These are phyloP conservation scores for Mesorhabditis spiculigera DNA, from an alignment of 2,888 invertebrate species.

Conservation along the genomic window DNA sequence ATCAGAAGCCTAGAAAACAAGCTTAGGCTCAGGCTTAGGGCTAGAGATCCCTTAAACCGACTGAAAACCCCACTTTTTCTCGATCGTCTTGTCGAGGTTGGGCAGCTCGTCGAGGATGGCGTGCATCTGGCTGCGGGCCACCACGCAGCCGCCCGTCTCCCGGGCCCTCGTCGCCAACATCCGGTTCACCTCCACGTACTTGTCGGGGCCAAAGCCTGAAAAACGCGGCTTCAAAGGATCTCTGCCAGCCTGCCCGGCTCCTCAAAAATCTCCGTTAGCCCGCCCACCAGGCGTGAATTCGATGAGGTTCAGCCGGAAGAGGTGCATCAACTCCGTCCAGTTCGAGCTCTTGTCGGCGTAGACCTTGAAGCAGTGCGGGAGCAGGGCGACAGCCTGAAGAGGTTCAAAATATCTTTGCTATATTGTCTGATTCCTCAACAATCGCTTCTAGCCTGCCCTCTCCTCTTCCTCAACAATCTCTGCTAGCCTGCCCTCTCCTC, in stretches of 20 bases:
- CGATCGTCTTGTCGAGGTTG: constrained; percentile 31
- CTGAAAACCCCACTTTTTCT: constrained; percentile 17
- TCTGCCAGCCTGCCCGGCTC: no score
- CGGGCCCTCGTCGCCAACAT: constrained; percentile 36
- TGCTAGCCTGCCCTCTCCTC: no score
- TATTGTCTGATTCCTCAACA: no score
- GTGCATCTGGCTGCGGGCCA: constrained; percentile 37
- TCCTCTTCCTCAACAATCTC: no score
- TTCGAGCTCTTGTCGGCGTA: constrained; percentile 38
- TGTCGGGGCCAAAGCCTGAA: constrained; percentile 37
- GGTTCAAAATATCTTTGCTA: not conserved
- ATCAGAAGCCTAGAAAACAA: constrained; percentile 31
- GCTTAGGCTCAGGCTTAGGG: not conserved
- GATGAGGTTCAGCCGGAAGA: constrained; percentile 37
- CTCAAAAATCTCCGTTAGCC: not conserved
- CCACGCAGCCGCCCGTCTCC: constrained; percentile 41
- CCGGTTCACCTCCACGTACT: constrained; percentile 44
- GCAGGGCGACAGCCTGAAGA: constrained; percentile 31
- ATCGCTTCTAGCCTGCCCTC: no score
- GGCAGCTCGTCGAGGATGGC: constrained; percentile 37
- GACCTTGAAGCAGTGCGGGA: constrained; percentile 43
- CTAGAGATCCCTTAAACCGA: not conserved
- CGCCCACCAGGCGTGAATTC: constrained; percentile 37
- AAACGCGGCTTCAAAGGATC: not conserved
- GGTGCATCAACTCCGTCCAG: constrained; percentile 34